Evolutionary conservation across 1,140 invertebrate genomes (phyloP).

Genomic region (Drosophila biarmipes): DNA sequence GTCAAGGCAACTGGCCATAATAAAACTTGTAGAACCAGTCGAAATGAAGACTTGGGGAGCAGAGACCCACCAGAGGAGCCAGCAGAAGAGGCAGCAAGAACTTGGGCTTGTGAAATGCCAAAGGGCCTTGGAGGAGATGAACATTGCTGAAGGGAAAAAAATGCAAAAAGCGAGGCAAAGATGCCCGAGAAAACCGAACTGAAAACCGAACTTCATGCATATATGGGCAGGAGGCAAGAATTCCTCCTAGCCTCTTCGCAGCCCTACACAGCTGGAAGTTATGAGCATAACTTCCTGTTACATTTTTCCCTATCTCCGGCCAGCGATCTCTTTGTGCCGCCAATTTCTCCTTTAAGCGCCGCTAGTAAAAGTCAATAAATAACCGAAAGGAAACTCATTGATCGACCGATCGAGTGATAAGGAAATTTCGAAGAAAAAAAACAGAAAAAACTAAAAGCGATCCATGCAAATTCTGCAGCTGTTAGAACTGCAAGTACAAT

Average conservation of each 20-base stretch:
- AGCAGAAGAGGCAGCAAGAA: conserved; percentile 55
- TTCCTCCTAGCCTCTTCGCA: conserved; percentile 11
- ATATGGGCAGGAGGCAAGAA: conserved; percentile 16
- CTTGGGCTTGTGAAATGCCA: conserved; percentile 23
- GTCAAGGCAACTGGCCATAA: conserved; percentile 73
- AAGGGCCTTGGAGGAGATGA: conserved; percentile 51
- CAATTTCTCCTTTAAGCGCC: conserved; percentile 28
- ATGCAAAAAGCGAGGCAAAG: conserved; percentile 20
- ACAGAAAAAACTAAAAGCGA: conserved; percentile 21
- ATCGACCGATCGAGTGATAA: conserved; percentile 66
- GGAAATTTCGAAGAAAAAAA: conserved; percentile 36
- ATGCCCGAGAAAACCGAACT: conserved; percentile 18
- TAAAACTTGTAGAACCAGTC: conserved; percentile 82
- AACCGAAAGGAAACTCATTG: conserved; percentile 76
- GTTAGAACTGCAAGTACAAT: conserved; percentile 67
- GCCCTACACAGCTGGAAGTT: conserved; percentile 24
- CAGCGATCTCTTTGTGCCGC: conserved; percentile 29
- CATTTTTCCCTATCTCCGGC: conserved; percentile 48
- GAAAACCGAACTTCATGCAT: conserved; percentile 15
- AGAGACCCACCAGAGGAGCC: conserved; percentile 40
- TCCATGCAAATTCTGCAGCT: conserved; percentile 63
- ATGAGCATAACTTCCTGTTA: conserved; percentile 58
- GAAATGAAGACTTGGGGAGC: conserved; percentile 23
- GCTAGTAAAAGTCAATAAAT: conserved; percentile 79
- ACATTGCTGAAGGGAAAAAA: conserved; percentile 7